Conservation (phyloP, 2,888 invertebrate genomes). For the Flexamia atlantica region DNA sequence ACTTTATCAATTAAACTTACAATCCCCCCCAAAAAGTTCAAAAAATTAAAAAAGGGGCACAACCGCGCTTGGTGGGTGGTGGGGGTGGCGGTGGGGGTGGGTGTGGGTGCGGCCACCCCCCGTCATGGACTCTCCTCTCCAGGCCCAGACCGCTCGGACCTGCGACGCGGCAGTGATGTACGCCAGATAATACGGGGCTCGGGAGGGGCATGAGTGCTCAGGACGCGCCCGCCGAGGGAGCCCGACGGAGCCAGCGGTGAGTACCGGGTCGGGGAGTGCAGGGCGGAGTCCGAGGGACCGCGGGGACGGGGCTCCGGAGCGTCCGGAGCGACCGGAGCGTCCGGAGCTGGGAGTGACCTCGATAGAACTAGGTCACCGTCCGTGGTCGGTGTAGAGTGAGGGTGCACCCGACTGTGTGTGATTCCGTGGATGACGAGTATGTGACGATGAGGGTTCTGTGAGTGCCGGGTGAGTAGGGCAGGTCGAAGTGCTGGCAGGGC, state of each 20-base stretch:
- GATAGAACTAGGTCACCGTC: slow-evolving; percentile 37
- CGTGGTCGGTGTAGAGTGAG: no score
- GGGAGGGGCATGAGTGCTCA: slow-evolving; percentile 54
- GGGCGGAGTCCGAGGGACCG: not conserved
- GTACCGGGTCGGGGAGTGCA: not conserved
- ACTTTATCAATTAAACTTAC: no score
- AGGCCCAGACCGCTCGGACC: slow-evolving; percentile 39
- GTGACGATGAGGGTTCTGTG: no score
- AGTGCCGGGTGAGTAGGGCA: no score
- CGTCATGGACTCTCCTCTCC: slow-evolving; percentile 36
- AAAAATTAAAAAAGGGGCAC: not conserved
- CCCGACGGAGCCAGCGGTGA: slow-evolving; percentile 26
- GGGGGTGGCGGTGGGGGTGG: slow-evolving; percentile 7
- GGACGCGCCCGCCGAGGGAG: not conserved
- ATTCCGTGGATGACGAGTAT: no score
- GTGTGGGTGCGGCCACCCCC: slow-evolving; percentile 33
- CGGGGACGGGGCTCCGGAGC: no score
- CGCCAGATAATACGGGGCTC: slow-evolving; percentile 46
- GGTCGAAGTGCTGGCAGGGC: no score
- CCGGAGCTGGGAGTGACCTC: slow-evolving; percentile 28
- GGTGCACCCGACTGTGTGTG: no score
- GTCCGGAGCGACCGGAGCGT: not conserved
- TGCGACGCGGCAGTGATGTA: slow-evolving; percentile 14
- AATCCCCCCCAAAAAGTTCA: no score
- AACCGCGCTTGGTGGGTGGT: not conserved